phyloP scores from a whole-genome alignment of 2,113 vertebrate genomes.

The Thermophis baileyi region DNA sequence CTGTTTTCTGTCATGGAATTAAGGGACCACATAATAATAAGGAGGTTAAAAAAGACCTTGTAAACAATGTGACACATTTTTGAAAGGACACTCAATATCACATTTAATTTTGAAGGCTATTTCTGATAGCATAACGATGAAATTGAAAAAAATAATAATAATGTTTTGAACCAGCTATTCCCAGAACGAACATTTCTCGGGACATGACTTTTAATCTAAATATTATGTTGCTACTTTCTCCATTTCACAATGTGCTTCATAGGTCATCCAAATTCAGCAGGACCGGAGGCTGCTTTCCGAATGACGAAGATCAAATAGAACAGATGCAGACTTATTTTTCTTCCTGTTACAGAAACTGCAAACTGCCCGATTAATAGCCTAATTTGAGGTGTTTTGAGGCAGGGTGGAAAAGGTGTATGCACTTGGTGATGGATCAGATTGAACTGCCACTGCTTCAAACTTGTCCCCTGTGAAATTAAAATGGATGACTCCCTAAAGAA shows the following conservation, averaged over 20 bases:
- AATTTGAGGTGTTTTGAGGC: neutral
- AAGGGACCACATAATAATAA: neutral
- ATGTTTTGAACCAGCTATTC: neutral
- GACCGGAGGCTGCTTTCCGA: neutral
- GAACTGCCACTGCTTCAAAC: neutral
- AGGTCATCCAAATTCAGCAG: neutral
- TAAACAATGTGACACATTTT: neutral
- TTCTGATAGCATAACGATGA: neutral
- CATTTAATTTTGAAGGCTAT: neutral
- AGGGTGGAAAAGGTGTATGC: neutral
- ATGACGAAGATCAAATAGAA: neutral
- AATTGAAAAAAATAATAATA: neutral
- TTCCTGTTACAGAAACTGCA: neutral
- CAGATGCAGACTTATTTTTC: neutral
- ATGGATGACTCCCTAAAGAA: neutral
- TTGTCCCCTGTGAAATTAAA: neutral
- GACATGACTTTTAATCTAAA: neutral
- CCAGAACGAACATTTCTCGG: neutral
- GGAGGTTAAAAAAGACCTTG: neutral
- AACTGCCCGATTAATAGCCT: neutral
- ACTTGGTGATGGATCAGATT: neutral
- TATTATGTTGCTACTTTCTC: neutral
- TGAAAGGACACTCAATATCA: neutral
- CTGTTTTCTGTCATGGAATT: neutral
- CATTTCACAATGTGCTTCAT: neutral